Evolutionary conservation across 2,888 invertebrate species (phyloP).

Genomic region (Phyto melanocephala): DNA sequence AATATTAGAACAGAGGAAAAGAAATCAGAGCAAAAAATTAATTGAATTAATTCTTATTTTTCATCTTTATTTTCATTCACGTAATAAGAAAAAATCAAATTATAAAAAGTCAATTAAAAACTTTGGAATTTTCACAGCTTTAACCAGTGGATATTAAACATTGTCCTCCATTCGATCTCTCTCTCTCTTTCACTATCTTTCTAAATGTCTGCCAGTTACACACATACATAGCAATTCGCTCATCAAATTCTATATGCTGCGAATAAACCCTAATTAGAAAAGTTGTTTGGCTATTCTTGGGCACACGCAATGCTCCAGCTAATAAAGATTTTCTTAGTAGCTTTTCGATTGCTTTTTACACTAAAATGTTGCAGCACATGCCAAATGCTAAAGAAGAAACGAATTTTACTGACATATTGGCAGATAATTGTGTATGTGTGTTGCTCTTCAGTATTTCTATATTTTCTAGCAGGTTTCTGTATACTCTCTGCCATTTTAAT

Average conservation of each 20-base stretch:
- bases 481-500: slow-evolving; percentile 6
- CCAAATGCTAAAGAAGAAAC: slow-evolving; percentile 7
- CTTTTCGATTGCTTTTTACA: slow-evolving; percentile 34
- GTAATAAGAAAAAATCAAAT: background rate
- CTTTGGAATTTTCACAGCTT: slow-evolving; percentile 20
- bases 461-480: slow-evolving; percentile 5
- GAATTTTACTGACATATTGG: slow-evolving; percentile 31
- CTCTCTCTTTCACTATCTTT: background rate
- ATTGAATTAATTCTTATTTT: slow-evolving; percentile 11
- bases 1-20: background rate
- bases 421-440: background rate
- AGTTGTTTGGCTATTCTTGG: slow-evolving; percentile 51
- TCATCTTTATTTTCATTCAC: background rate
- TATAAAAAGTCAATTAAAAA: slow-evolving; percentile 52
- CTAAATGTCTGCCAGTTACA: background rate
- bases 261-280: slow-evolving; percentile 62
- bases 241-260: slow-evolving; percentile 21
- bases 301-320: slow-evolving; percentile 42
- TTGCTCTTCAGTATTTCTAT: background rate
- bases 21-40: slow-evolving; percentile 32
- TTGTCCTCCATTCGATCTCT: no score
- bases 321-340: slow-evolving; percentile 46
- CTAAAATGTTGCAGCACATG: slow-evolving; percentile 2
- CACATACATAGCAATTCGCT: background rate
- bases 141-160: background rate